Conservation (phyloP, 2,888 invertebrate genomes). For the Tigriopus californicus region DNA sequence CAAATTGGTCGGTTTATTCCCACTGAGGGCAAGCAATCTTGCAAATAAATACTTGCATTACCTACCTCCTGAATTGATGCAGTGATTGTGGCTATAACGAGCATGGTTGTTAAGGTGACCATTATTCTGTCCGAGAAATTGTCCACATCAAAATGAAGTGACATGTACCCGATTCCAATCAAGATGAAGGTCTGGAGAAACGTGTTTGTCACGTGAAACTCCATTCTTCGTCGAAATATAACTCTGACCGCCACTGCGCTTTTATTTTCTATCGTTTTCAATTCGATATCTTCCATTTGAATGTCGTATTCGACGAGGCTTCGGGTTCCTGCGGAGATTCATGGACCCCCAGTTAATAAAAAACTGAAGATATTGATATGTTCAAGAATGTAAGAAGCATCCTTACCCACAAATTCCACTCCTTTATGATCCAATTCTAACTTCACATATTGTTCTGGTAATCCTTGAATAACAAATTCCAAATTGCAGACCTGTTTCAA, state of each 20-base stretch:
- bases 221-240: conserved; percentile 10
- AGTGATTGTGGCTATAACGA: conserved; percentile 5
- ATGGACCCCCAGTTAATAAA: too few relatives aligned
- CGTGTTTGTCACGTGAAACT: conserved; percentile 11
- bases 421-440: neutral
- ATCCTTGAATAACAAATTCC: conserved; percentile 1
- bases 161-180: neutral
- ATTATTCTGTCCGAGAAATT: conserved; percentile 10
- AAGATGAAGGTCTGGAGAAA: conserved; percentile 6
- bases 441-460: neutral
- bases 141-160: conserved; percentile 1
- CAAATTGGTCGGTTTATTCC: too few relatives aligned
- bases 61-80: conserved; percentile 2
- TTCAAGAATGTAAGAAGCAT: too few relatives aligned
- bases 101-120: conserved; percentile 13
- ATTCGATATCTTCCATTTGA: neutral
- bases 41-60: too few relatives aligned
- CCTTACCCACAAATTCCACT: neutral
- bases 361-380: too few relatives aligned
- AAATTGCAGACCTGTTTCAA: neutral
- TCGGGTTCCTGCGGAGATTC: neutral
- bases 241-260: neutral
- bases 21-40: too few relatives aligned
- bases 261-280: neutral
- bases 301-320: conserved; percentile 6